Base-by-base conservation (phyloP, 2,888 invertebrate genomes). In the Brachyptera risi region DNA sequence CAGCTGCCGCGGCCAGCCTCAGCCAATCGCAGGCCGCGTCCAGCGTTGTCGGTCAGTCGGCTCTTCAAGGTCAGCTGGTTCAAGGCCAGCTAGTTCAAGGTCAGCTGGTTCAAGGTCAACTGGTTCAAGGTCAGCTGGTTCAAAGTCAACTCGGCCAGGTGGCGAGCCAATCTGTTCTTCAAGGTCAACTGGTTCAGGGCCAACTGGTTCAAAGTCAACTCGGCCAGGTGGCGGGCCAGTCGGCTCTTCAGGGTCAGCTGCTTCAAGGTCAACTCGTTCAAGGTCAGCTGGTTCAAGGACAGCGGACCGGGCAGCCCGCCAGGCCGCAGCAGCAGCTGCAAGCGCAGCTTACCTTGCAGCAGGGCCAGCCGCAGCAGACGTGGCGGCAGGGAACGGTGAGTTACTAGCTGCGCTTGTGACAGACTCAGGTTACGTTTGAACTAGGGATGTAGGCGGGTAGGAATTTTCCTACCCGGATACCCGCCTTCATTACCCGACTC, bases 291-390 rank as follows among this genome's bases (percentile, higher is more conserved):
- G 54, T 50, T 57, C 76, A 87, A 70, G 73, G 87, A 60, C 87
- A 87, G 68, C 85, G 87, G 72, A 72, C 88, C 17, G 88, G 87
- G 67, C 86, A 87, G 70, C 79, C 87, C 42, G 86, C 87, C 87
- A 77, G 76, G 62, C 77, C 77, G 1, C 79, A 79, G 69, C 79
- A 79, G 69, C 78, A 78, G 1, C 31, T 61, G 13, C 58, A 56
- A 38, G 24, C 51, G 2, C 31, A 63, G 31, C 57, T 49, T 27
- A 24, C 63, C 24, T 60, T 63, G 37, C 60, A 60, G 62, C 66
- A 59, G 63, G 60, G 68, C 49, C 59, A 59, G 23, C 50, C n/a
- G 24, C 57, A 44, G 23, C 59, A 49, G 26, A 26, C 35, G 21
- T 59, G 59, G 59, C 49, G 59, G 17, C 47, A 49, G 24, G 37